Conservation (phyloP, 2,797 vertebrate genomes). For the Danio jaintianensis region DNA sequence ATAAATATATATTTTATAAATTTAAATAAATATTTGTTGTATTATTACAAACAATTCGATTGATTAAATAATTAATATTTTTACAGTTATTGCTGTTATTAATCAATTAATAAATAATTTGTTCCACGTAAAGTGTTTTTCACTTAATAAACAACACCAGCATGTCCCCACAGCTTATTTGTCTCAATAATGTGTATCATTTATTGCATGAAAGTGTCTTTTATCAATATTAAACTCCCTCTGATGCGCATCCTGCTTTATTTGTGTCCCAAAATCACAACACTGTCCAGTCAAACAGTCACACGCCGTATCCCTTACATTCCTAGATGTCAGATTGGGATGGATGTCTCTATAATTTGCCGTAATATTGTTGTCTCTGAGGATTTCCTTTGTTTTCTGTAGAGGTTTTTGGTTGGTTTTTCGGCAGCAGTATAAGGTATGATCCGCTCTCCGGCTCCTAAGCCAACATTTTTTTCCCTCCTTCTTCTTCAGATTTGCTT, state of each 20-base stretch:
- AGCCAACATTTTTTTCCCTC: slow-evolving; percentile 10
- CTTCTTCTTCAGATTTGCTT: neutral
- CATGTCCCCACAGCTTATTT: neutral
- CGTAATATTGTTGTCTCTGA: slow-evolving; percentile 38
- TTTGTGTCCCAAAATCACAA: neutral
- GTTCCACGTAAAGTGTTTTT: too few relatives aligned
- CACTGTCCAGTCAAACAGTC: neutral
- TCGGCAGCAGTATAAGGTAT: neutral
- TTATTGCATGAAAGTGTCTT: neutral
- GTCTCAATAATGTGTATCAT: neutral
- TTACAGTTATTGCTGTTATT: too few relatives aligned
- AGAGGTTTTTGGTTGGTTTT: neutral
- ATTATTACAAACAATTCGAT: too few relatives aligned
- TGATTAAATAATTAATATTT: too few relatives aligned
- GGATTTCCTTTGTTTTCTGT: slow-evolving; percentile 15
- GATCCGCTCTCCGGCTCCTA: slow-evolving; percentile 26
- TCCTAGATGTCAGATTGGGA: slow-evolving; percentile 67
- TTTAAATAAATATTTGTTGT: too few relatives aligned
- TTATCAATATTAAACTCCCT: neutral
- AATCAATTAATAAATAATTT: too few relatives aligned
- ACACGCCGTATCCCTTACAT: neutral
- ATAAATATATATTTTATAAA: too few relatives aligned
- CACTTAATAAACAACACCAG: neutral
- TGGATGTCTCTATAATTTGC: slow-evolving; percentile 70
- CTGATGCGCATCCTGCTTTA: neutral